phyloP scores from a whole-genome alignment of 2,888 invertebrate genomes.

The Xylocampa areola region DNA sequence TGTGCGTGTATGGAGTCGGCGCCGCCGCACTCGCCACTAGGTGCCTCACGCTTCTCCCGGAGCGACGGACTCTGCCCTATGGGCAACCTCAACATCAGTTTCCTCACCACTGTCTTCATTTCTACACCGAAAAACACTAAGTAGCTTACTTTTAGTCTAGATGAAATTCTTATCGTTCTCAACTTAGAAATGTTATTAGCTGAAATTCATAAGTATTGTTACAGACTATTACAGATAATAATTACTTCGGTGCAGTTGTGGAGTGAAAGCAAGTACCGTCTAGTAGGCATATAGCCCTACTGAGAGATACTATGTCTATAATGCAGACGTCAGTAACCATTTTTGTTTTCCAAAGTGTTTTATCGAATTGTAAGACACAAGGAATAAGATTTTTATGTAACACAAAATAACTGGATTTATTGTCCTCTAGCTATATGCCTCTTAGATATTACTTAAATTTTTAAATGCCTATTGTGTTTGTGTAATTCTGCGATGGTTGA shows the following conservation, averaged over 20 bases:
- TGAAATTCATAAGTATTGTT: slow-evolving; percentile 28
- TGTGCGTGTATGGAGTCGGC: slow-evolving; percentile 28
- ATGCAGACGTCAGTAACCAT: slow-evolving; percentile 5
- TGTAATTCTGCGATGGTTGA: slow-evolving; percentile 22
- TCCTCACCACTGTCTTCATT: slow-evolving; percentile 42
- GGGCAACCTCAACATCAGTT: slow-evolving; percentile 58
- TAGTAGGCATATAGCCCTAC: slow-evolving; percentile 48
- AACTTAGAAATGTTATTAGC: slow-evolving; percentile 25
- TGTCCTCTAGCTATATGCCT: slow-evolving; percentile 43
- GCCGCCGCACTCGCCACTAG: slow-evolving; percentile 52
- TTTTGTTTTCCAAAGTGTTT: slow-evolving; percentile 13
- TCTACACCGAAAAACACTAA: slow-evolving; percentile 34
- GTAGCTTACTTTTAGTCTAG: slow-evolving; percentile 41
- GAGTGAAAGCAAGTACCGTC: slow-evolving; percentile 34
- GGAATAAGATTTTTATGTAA: slow-evolving; percentile 4
- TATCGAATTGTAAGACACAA: background rate
- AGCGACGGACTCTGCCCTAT: slow-evolving; percentile 66
- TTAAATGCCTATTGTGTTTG: slow-evolving; percentile 31
- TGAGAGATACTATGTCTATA: slow-evolving; percentile 7
- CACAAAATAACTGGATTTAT: slow-evolving; percentile 10
- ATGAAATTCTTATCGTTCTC: slow-evolving; percentile 26
- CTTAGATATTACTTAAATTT: slow-evolving; percentile 49
- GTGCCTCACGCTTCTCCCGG: slow-evolving; percentile 68
- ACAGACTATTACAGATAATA: slow-evolving; percentile 14
- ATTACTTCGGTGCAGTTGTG: slow-evolving; percentile 42